Base-by-base conservation (phyloP, 37 sponge, comb jelly and placozoan species). In the Aplysina aerophoba region DNA sequence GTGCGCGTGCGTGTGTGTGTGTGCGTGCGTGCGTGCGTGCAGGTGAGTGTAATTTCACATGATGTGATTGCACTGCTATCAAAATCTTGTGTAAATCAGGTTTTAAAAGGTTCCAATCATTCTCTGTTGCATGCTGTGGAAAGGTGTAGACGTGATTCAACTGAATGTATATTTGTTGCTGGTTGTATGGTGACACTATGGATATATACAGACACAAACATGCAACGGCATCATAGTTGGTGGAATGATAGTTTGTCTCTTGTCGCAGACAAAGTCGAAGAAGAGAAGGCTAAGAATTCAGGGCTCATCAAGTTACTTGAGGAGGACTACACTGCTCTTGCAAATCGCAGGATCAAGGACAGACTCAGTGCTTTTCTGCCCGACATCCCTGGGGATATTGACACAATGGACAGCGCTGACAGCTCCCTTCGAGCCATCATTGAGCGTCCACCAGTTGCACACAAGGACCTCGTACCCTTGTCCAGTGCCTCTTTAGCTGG, bases 361-460 rank as follows among this genome's bases (percentile, higher is more conserved):
- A 60, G 75, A 13, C 87, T 95, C n/a, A 88, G 91, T 50, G 84
- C 96, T 14, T 95, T 95, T 37, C 85, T 95, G 21, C 92, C 94
- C 16, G 86, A 89, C 34, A 87, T 95, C 25, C 96, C 96, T 37
- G 96, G 94, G 19, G 91, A 87, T 6, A 81, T 93, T 79, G 90
- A 93, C 72, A 39, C 37, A 4, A 74, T 59, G 12, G 87, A 86
- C 17, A 66, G 82, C 0, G 71, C 89, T 19, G 84, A 87, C n/a
- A 88, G 91, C 41, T 82, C 71, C 53, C 86, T 96, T 17, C 30
- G 84, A 5, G 65, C 88, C 15, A 84, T 96, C 38, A 63, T 96
- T 44, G 94, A 93, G 17, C 84, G 88, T 13, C 89, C 91, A 13
- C 90, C 94, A 15, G 81, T 93, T 12, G 93, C 86, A 14, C 84